These are phyloP conservation scores for Caenorhabditis japonica DNA, from an alignment of 2,888 invertebrate genomes.

Conservation along the genomic window DNA sequence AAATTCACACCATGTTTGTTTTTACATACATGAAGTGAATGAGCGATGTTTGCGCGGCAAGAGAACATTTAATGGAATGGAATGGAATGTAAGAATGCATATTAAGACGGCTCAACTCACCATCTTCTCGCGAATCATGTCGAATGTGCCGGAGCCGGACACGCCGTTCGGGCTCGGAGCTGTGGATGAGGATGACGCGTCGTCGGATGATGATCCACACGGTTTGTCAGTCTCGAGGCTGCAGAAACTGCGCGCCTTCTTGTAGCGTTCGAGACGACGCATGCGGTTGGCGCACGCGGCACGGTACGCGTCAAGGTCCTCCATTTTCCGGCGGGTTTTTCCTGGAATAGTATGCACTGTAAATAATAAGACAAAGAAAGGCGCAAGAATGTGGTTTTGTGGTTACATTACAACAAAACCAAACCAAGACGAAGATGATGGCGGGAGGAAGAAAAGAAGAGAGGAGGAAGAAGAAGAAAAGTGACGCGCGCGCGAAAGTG, in stretches of 20 bases:
- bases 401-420: constrained; percentile 49
- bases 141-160: constrained; percentile 55
- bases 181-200: constrained; percentile 27
- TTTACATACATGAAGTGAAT: too few relatives aligned
- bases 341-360: background rate
- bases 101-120: constrained; percentile 56
- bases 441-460: too few relatives aligned
- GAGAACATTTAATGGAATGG: too few relatives aligned
- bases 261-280: constrained; percentile 73
- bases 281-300: constrained; percentile 69
- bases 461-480: constrained; percentile 45
- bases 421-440: too few relatives aligned
- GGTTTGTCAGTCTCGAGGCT: constrained; percentile 55
- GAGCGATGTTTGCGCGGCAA: constrained; percentile 29
- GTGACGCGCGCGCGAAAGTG: constrained; percentile 27
- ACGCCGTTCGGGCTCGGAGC: constrained; percentile 15
- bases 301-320: constrained; percentile 68
- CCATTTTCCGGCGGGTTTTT: constrained; percentile 43
- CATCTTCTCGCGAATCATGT: constrained; percentile 69
- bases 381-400: constrained; percentile 37
- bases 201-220: constrained; percentile 2
- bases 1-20: constrained; percentile 41
- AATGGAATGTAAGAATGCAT: constrained; percentile 35
- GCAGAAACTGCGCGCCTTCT: constrained; percentile 74
- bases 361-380: constrained; percentile 13